Conservation (phyloP, 2,888 invertebrate genomes). For the Gibbula magus region DNA sequence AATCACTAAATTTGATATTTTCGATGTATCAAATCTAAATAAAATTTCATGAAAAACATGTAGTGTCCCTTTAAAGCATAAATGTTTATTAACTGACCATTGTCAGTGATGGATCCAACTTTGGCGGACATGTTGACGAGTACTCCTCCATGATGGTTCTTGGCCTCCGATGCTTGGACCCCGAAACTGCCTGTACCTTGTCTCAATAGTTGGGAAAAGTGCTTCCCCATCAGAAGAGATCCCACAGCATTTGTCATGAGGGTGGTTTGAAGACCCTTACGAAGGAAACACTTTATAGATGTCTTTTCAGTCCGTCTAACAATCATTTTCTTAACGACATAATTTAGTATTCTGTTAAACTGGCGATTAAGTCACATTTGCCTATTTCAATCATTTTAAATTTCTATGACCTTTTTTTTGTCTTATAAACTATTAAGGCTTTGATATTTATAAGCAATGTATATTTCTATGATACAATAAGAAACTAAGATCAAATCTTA, state of each 20-base stretch:
- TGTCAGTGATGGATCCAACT: conserved; percentile 64
- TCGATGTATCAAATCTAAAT: neutral
- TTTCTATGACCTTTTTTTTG: no score
- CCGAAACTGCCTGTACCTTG: conserved; percentile 58
- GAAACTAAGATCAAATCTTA: no score
- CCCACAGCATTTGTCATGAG: conserved; percentile 61
- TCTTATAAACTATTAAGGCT: no score
- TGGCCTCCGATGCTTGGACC: conserved; percentile 36
- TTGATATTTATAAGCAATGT: no score
- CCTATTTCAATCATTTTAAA: no score
- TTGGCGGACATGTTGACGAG: conserved; percentile 68
- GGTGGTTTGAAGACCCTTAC: conserved; percentile 55
- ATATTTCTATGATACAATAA: no score
- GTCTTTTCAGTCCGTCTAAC: no score
- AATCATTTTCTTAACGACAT: no score
- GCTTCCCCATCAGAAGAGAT: conserved; percentile 63
- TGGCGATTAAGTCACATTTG: no score
- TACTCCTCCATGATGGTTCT: conserved; percentile 49
- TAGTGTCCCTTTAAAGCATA: neutral
- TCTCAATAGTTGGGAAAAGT: conserved; percentile 54
- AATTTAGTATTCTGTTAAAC: no score
- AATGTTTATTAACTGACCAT: conserved; percentile 45
- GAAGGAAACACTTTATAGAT: neutral
- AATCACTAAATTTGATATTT: no score
- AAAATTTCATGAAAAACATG: no score